These are phyloP conservation scores for Myotis lucifugus DNA, from an alignment of 2,113 vertebrate species.

Conservation along the genomic window DNA sequence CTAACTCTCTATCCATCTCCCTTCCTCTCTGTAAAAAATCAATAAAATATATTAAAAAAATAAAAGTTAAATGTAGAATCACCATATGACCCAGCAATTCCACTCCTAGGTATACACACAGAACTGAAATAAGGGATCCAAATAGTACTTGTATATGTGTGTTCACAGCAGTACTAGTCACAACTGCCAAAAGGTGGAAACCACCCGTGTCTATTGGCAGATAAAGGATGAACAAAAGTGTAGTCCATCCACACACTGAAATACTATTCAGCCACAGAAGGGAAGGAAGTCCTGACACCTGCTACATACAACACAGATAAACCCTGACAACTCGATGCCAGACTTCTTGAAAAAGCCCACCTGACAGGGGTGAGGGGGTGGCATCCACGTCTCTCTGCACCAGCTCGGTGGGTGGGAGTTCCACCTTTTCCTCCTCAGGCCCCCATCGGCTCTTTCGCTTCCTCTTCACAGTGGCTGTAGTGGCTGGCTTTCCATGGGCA, in stretches of 20 bases:
- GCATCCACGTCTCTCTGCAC: constrained; percentile 78
- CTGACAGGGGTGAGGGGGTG: constrained; percentile 84
- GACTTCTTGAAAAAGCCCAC: constrained; percentile 57
- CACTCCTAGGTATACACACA: neutral
- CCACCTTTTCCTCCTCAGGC: constrained; percentile 94
- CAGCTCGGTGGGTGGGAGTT: constrained; percentile 86
- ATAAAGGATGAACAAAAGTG: neutral
- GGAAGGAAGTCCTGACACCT: neutral
- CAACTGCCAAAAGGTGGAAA: neutral
- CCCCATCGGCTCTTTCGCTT: constrained; percentile 98
- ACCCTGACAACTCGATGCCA: neutral
- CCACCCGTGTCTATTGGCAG: neutral
- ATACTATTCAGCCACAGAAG: neutral
- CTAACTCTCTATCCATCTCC: no score
- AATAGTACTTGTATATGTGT: neutral
- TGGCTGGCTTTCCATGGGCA: constrained; percentile 12
- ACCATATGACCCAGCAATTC: neutral
- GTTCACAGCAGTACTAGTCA: neutral
- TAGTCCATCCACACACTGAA: neutral
- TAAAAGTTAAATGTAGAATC: neutral
- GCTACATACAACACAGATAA: neutral
- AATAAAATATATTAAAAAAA: no score
- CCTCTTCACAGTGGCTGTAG: constrained; percentile 84
- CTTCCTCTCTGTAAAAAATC: no score
- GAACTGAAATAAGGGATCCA: neutral